phyloP scores from a whole-genome alignment of 2,888 invertebrate genomes.

The Epirrhoe tristata region DNA sequence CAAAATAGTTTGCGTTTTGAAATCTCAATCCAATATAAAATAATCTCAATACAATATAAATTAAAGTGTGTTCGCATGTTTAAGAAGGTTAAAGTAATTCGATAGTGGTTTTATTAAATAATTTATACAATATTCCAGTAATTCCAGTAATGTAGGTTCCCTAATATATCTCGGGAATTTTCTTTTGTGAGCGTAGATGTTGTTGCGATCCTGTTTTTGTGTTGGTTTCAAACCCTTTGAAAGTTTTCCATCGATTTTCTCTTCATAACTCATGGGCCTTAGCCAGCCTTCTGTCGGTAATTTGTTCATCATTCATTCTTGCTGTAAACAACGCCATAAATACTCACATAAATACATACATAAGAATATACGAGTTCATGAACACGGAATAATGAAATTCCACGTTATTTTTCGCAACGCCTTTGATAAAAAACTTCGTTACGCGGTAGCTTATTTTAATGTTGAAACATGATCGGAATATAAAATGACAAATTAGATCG shows the following conservation, averaged over 20 bases:
- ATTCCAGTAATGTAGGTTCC: too few relatives aligned
- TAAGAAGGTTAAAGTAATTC: too few relatives aligned
- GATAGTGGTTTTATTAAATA: too few relatives aligned
- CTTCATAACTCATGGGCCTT: slow-evolving; percentile 25
- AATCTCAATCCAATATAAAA: too few relatives aligned
- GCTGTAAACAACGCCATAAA: slow-evolving; percentile 34
- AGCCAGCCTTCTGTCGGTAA: slow-evolving; percentile 18
- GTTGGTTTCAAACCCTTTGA: background rate
- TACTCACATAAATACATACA: slow-evolving; percentile 4
- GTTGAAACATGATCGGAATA: background rate
- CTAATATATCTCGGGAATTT: too few relatives aligned
- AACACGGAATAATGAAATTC: slow-evolving; percentile 20
- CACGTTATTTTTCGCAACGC: slow-evolving; percentile 12
- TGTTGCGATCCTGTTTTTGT: too few relatives aligned
- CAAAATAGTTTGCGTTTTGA: too few relatives aligned
- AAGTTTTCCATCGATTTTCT: slow-evolving; percentile 13
- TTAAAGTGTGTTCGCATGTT: too few relatives aligned
- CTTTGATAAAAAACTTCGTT: slow-evolving; percentile 3
- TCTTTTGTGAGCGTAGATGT: too few relatives aligned
- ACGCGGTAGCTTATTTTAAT: background rate
- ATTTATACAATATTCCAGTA: too few relatives aligned
- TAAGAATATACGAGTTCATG: slow-evolving; percentile 21
- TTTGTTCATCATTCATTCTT: slow-evolving; percentile 26
- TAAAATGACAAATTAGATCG: background rate
- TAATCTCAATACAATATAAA: too few relatives aligned